These are phyloP conservation scores for Sterrhoptilus dennistouni DNA, from an alignment of 2,113 vertebrate species.

Conservation along the genomic window DNA sequence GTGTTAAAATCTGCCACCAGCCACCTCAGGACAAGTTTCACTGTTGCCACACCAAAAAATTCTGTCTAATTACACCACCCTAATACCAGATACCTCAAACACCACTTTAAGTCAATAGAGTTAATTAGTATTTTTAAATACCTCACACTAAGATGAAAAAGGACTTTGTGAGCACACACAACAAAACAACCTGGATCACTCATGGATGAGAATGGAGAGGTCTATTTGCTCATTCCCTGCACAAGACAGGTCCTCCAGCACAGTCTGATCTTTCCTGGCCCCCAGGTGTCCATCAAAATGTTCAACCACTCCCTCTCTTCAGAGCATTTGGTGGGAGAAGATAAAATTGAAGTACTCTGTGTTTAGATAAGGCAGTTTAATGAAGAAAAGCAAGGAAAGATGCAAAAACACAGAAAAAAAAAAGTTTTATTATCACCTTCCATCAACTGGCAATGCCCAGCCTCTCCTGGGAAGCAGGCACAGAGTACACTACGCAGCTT, in stretches of 20 bases:
- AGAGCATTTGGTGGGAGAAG: neutral
- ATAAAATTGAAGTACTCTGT: neutral
- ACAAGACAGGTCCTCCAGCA: neutral
- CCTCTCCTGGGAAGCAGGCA: neutral
- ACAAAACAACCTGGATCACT: neutral
- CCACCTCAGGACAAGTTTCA: neutral
- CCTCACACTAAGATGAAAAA: neutral
- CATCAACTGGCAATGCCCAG: neutral
- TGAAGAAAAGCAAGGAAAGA: neutral
- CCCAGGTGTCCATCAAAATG: neutral
- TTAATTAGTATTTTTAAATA: neutral
- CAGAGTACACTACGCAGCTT: neutral
- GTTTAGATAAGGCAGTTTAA: neutral
- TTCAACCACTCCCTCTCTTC: neutral
- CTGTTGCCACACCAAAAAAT: neutral
- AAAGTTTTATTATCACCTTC: neutral
- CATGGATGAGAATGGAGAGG: neutral
- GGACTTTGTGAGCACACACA: neutral
- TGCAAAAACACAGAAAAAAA: neutral
- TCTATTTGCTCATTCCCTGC: neutral
- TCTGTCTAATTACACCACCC: neutral
- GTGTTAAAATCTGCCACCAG: neutral
- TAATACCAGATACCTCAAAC: neutral
- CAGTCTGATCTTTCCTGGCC: neutral
- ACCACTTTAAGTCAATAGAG: neutral